These are phyloP conservation scores for Pogonomyrmex californicus DNA, from an alignment of 1,140 invertebrate species.

Conservation along the genomic window DNA sequence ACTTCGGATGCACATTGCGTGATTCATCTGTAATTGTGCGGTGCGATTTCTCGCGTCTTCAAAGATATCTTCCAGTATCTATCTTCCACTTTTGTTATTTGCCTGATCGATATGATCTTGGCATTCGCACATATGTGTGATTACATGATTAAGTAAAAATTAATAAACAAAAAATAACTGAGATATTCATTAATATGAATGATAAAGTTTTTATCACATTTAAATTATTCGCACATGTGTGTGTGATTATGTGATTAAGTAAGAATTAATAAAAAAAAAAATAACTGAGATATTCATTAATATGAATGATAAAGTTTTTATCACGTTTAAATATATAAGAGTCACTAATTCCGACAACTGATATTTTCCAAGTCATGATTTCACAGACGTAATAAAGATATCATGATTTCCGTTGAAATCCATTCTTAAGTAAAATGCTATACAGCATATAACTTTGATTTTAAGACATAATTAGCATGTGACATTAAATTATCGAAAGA, in stretches of 20 bases:
- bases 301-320: constrained; percentile 13
- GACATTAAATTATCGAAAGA: background rate
- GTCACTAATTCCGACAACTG: background rate
- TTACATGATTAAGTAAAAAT: background rate
- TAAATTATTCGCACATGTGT: too few species aligned
- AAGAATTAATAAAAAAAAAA: background rate
- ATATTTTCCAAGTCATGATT: background rate
- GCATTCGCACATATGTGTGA: background rate
- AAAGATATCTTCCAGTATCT: background rate
- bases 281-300: background rate
- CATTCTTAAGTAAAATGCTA: background rate
- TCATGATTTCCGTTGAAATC: background rate
- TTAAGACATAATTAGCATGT: background rate
- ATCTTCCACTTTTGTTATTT: constrained; percentile 6
- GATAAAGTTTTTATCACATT: constrained; percentile 4
- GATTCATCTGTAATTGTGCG: constrained; percentile 71
- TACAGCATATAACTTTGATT: background rate
- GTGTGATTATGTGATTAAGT: background rate
- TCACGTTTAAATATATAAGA: background rate
- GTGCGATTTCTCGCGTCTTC: constrained; percentile 68
- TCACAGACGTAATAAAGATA: background rate
- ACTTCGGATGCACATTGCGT: constrained; percentile 54
- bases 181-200: background rate
- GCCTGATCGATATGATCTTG: background rate
- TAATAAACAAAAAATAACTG: background rate